These are phyloP conservation scores for Poeciliopsis prolifica DNA, from an alignment of 2,113 vertebrate species.

Conservation along the genomic window DNA sequence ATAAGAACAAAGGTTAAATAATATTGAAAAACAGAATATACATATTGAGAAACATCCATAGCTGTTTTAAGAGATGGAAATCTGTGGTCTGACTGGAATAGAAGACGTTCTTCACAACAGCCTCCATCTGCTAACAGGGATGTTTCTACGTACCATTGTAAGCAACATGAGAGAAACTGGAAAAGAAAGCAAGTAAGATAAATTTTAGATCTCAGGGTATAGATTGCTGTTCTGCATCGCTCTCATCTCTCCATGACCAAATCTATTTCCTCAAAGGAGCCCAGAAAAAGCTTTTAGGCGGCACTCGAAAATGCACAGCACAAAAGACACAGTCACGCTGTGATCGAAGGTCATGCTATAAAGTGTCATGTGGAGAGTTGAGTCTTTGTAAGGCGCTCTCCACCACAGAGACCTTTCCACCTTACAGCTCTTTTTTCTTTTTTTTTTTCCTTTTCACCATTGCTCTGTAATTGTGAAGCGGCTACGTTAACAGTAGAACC, in stretches of 20 bases:
- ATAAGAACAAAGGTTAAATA: neutral
- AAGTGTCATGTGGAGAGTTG: conserved; percentile 64
- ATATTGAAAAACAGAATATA: neutral
- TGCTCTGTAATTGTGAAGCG: conserved; percentile 18
- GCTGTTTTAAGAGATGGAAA: conserved; percentile 1
- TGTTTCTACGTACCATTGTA: conserved; percentile 16
- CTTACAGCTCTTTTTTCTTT: conserved; percentile 29
- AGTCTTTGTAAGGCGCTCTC: conserved; percentile 67
- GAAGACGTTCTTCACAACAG: neutral
- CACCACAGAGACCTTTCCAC: conserved; percentile 52
- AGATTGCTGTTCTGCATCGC: conserved; percentile 66
- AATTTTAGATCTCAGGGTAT: conserved; percentile 57
- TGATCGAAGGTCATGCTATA: conserved; percentile 71
- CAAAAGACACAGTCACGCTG: conserved; percentile 67
- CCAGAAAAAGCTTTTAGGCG: conserved; percentile 71
- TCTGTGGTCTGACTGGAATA: conserved; percentile 3
- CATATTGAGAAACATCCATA: neutral
- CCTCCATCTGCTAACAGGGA: conserved; percentile 1
- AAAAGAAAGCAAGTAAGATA: conserved; percentile 23
- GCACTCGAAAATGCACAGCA: conserved; percentile 62
- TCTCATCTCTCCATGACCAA: conserved; percentile 69
- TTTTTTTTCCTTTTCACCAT: conserved; percentile 26
- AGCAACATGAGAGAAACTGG: conserved; percentile 27
- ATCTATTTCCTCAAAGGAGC: conserved; percentile 74
- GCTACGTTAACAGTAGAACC: conserved; percentile 11